Evolutionary conservation across 2,113 vertebrate genomes (phyloP), one percentile per base, ranked within the genome.

Genomic region (Apodemus speciosus): DNA sequence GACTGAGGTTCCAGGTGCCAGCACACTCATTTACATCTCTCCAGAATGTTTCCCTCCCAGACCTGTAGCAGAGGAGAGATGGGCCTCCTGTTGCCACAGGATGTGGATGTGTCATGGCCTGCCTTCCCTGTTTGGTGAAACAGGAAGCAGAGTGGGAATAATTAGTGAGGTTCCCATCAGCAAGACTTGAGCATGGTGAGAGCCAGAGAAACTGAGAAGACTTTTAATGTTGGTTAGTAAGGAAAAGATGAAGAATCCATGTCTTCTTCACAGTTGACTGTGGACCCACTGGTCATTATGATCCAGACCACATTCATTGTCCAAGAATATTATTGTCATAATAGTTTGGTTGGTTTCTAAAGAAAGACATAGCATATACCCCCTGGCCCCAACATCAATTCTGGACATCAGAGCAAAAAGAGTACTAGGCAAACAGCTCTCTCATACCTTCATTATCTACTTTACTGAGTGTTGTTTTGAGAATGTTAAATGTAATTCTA

Each of bases 381-480:
- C 20, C n/a, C 77, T 23, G 25, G 38, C 88, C 69, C 3, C 76
- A 95, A 81, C 81, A 91, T 9, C 88, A 68, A 73, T 18, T 64
- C 58, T 84, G 4, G 27, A 11, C 56, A 81, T 66, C 95, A 80
- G 73, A 92, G 85, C 49, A 81, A 30, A 94, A 95, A 93, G 93
- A 95, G 53, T 89, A 49, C 95, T 96, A 90, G 81, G 60, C 76
- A 95, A 95, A 95, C 95, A 94, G 88, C 95, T 97, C 95, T 91
- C 66, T 3, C 40, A 97, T 91, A 97, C 94, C 81, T 75, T 97
- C 91, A 88, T 76, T 95, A 98, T 96, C 79, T 85, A 35, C 95
- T 89, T 81, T 83, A 40, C 80, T 86, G 56, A 96, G 83, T 95
- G n/a, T 20, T 97, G 84, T 95, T 98, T 81, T 96, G 68, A 85